phyloP scores from a whole-genome alignment of 1,140 invertebrate genomes.

The Wasmannia auropunctata region DNA sequence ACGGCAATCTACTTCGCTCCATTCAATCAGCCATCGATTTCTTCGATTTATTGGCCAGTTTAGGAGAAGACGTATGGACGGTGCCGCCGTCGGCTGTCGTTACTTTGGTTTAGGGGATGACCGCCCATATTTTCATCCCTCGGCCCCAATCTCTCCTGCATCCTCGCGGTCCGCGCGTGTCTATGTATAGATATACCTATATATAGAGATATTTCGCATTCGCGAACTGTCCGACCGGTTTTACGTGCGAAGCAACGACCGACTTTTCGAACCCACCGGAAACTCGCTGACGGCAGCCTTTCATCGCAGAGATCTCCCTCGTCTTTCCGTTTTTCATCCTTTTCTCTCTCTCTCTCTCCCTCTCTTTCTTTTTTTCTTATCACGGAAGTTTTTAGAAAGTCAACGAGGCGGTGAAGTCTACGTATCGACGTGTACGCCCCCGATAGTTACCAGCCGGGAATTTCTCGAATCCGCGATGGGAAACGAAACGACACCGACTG shows the following conservation, averaged over 20 bases:
- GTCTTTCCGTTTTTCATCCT: constrained; percentile 2
- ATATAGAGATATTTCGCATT: constrained; percentile 52
- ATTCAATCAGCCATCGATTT: constrained; percentile 81
- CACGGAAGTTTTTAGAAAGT: constrained; percentile 56
- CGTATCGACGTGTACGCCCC: constrained; percentile 38
- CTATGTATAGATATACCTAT: constrained; percentile 12
- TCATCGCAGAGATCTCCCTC: constrained; percentile 60
- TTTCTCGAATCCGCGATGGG: constrained; percentile 43
- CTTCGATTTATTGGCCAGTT: constrained; percentile 78
- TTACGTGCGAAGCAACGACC: constrained; percentile 66
- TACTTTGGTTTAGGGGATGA: constrained; percentile 77
- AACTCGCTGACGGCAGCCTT: constrained; percentile 68
- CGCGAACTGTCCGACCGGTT: constrained; percentile 57
- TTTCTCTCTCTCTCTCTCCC: background rate
- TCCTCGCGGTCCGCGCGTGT: background rate
- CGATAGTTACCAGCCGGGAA: constrained; percentile 56
- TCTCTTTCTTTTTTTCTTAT: constrained; percentile 31
- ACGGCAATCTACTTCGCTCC: constrained; percentile 78
- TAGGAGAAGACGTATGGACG: constrained; percentile 75
- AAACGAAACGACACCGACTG: constrained; percentile 16
- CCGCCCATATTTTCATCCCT: constrained; percentile 73
- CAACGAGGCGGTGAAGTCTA: constrained; percentile 37
- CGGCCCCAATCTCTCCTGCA: background rate
- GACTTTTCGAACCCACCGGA: constrained; percentile 67
- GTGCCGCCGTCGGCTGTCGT: constrained; percentile 72